Evolutionary conservation across 1,140 invertebrate genomes (phyloP), one percentile per base, ranked within the genome.

Genomic region (Lepidostoma basale): DNA sequence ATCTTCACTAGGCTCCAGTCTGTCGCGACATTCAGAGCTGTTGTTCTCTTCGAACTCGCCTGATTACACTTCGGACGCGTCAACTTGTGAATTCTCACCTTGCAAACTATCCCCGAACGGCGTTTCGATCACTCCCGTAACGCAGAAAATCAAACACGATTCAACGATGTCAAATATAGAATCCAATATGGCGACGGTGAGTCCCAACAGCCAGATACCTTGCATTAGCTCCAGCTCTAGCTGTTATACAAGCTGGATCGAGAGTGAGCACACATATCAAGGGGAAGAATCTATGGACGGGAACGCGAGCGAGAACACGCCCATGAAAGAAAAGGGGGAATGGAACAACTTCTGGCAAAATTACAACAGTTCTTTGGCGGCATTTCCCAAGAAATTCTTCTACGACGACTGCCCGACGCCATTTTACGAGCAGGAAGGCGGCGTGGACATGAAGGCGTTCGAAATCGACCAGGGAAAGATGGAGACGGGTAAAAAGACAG

Each of bases 381-480:
- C 36, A 20, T 69, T 67, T 44, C 67, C 71, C 14, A 67, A 67
- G 16, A 69, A 69, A 30, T 68, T 62, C 30, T 73, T 73, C 52
- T 73, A 73, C 40, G 71, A 73, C 22, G 71, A 73, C 47, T 73
- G 71, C 54, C 71, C 71, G 18, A 73, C 71, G 18, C 71, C 71
- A 3, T 73, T 73, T 44, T 69, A 73, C 30, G 56, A 67, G 26
- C 33, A 39, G 3, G 30, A 64, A 9, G 40, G 16, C 14, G 33
- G 12, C 26, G 20, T n/a, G 3, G 47, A 64, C 30, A 54, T 40
- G 33, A 64, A 49, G 23, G 30, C 45, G 1, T 49, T 49, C 22
- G 47, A 64, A 39, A 64, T 40, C 16, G 47, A 62, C 18, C 45
- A 49, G 36, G 40, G 33, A 2, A 25, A 23, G 16, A 58, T 23